Conservation (phyloP, 2,797 vertebrate genomes). For the Aotus griseimembra region DNA sequence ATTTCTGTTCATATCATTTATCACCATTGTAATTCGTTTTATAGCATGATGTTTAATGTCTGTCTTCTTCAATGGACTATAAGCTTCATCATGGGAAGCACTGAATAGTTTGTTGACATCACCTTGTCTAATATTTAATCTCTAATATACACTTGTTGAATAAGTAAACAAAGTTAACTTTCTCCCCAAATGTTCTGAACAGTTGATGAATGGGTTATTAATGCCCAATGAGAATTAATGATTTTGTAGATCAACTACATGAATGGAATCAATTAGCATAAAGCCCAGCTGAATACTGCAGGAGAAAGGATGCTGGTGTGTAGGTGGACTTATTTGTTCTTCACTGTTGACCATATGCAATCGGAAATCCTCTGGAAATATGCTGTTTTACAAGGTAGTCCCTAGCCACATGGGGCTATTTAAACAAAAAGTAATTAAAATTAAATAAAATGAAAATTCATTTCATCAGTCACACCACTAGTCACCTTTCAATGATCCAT, state of each 20-base stretch:
- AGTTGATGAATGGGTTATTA: not conserved
- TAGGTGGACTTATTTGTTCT: not conserved
- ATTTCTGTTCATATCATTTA: not conserved
- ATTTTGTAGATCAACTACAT: not conserved
- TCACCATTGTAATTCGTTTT: not conserved
- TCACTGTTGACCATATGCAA: not conserved
- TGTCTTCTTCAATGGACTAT: not conserved
- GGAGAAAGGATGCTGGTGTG: not conserved
- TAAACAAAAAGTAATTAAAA: slow-evolving; percentile 27
- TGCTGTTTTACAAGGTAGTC: not conserved
- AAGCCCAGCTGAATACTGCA: not conserved
- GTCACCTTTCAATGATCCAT: not conserved
- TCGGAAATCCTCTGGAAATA: not conserved
- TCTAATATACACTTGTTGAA: not conserved
- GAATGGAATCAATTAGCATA: not conserved
- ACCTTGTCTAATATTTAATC: not conserved
- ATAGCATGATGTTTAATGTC: not conserved
- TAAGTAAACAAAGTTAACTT: slow-evolving; percentile 17
- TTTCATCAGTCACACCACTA: not conserved
- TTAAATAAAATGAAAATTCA: not conserved
- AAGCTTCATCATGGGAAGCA: not conserved
- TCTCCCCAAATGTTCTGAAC: not conserved
- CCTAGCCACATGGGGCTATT: not conserved
- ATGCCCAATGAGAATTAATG: not conserved
- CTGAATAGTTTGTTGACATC: not conserved